A percentile compares a stretch with the other conserved stretches of the same genome.
These are phyloP conservation scores for Anser brachyrhynchus DNA, from an alignment of 2,113 vertebrate species.

Conservation along the genomic window DNA sequence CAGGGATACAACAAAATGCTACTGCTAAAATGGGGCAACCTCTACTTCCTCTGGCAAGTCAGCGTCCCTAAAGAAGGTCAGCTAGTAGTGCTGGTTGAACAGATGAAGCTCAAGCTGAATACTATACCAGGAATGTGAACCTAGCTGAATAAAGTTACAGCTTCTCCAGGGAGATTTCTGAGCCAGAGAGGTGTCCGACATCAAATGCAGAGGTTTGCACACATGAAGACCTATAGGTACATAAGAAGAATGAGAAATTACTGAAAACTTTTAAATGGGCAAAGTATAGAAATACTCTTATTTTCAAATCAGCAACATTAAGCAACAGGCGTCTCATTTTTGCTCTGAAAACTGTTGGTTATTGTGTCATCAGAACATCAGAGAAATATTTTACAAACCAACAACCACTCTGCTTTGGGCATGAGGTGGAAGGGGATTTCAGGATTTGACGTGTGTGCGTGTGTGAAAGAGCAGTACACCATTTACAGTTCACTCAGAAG, in stretches of 20 bases:
- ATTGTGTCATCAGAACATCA: background rate
- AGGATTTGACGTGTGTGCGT: background rate
- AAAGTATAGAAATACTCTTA: background rate
- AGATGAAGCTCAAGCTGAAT: background rate
- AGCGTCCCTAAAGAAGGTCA: background rate
- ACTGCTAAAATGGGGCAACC: background rate
- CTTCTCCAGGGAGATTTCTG: background rate
- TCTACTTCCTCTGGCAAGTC: background rate
- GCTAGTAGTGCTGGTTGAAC: background rate
- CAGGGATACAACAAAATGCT: background rate
- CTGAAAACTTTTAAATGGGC: background rate
- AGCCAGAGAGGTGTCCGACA: background rate
- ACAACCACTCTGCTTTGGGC: fast-evolving
- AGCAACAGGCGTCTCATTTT: background rate
- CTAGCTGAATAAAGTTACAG: background rate
- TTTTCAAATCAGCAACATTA: background rate
- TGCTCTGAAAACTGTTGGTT: background rate
- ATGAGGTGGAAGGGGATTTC: background rate
- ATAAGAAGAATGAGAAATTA: background rate
- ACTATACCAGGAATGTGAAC: fast-evolving
- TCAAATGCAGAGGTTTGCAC: background rate
- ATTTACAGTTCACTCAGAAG: background rate
- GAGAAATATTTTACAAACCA: background rate
- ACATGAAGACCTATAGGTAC: background rate
- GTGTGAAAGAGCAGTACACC: background rate